phyloP scores from a whole-genome alignment of 2,797 vertebrate genomes.

The Clarias pachynema region DNA sequence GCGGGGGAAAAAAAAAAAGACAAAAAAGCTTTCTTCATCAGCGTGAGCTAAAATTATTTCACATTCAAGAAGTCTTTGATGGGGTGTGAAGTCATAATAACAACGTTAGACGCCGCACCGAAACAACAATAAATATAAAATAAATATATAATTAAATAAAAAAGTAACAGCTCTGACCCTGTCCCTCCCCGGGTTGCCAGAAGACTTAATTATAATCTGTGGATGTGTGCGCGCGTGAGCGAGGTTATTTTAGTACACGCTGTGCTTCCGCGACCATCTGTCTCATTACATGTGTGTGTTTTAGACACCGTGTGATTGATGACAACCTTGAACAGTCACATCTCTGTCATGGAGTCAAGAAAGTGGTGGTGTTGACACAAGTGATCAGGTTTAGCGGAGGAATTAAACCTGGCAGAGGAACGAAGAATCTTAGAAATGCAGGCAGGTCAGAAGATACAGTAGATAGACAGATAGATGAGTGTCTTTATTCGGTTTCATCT shows the following conservation, averaged over 20 bases:
- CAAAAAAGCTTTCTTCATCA: neutral
- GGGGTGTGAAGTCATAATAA: neutral
- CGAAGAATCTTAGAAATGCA: neutral
- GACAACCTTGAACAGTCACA: slow-evolving; percentile 35
- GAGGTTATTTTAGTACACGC: slow-evolving; percentile 1
- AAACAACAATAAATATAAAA: neutral
- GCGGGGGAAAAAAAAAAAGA: too few relatives aligned
- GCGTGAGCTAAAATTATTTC: neutral
- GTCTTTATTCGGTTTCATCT: neutral
- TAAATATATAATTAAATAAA: neutral
- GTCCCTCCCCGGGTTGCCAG: slow-evolving; percentile 15
- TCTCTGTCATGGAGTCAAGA: slow-evolving; percentile 20
- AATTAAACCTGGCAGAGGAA: neutral
- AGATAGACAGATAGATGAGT: neutral
- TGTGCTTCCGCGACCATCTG: neutral
- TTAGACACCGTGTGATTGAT: slow-evolving; percentile 12
- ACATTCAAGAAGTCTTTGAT: neutral
- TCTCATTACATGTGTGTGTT: neutral
- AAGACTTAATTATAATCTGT: neutral
- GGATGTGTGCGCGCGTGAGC: neutral
- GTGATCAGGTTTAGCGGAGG: neutral
- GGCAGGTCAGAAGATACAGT: neutral
- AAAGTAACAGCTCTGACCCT: neutral
- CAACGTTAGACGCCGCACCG: neutral
- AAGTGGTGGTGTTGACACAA: neutral